Percentiles rank a stretch among this genome's conserved stretches.
Evolutionary conservation across 2,888 invertebrate genomes (phyloP).

Genomic region (Alsophila aescularia): DNA sequence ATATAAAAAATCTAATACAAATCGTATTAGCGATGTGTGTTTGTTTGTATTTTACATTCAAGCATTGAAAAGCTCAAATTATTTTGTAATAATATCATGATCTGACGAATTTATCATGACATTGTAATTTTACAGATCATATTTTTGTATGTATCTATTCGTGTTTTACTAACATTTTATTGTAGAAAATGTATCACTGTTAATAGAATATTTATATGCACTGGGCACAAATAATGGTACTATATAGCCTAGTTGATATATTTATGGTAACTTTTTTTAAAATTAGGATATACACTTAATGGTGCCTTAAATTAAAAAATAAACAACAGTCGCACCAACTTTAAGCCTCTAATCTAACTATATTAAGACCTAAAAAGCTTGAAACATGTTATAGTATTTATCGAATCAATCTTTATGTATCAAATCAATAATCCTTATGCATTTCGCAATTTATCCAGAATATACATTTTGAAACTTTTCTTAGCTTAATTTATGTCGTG

Average conservation of each 20-base stretch:
- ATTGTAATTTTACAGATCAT: constrained; percentile 20
- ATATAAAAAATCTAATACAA: too few relatives aligned
- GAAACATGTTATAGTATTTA: too few relatives aligned
- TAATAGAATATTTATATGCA: background rate
- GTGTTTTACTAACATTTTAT: constrained; percentile 11
- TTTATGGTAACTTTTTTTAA: background rate
- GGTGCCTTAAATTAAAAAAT: constrained; percentile 21
- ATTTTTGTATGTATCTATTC: constrained; percentile 14
- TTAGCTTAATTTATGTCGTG: too few relatives aligned
- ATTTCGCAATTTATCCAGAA: too few relatives aligned
- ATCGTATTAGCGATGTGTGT: background rate
- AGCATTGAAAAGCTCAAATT: constrained; percentile 31
- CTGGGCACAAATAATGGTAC: constrained; percentile 10
- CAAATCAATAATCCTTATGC: too few relatives aligned
- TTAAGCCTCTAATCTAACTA: too few relatives aligned
- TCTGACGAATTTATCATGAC: constrained; percentile 39
- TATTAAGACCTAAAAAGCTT: too few relatives aligned
- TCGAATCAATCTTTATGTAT: too few relatives aligned
- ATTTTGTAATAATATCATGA: constrained; percentile 19
- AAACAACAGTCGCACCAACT: background rate
- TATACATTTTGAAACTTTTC: too few relatives aligned
- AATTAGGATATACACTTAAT: constrained; percentile 4
- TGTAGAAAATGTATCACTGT: constrained; percentile 6
- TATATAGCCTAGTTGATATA: too few relatives aligned
- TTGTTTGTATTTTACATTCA: background rate